These are phyloP conservation scores for Monochamus saltuarius DNA, from an alignment of 1,140 invertebrate genomes.

Conservation along the genomic window DNA sequence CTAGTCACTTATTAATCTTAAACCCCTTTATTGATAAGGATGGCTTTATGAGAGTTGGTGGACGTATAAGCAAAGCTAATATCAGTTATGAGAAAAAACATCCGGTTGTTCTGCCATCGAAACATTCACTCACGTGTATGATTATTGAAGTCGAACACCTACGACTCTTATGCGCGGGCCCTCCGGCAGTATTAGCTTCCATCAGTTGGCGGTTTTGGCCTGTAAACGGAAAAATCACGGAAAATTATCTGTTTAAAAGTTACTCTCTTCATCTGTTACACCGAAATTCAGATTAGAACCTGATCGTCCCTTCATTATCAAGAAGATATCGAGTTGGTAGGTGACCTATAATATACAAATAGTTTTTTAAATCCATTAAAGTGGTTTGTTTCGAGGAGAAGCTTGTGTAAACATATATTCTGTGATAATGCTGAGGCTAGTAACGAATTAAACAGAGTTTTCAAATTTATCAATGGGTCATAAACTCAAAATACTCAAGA, in stretches of 20 bases:
- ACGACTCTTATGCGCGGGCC: constrained; percentile 20
- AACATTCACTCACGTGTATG: constrained; percentile 22
- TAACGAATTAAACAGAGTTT: constrained; percentile 47
- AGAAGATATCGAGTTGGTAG: constrained; percentile 40
- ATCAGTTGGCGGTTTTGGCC: constrained; percentile 30
- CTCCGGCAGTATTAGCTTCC: constrained; percentile 12
- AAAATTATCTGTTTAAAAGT: constrained; percentile 32
- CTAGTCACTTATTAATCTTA: constrained; percentile 21
- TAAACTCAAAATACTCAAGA: constrained; percentile 41
- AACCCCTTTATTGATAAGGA: constrained; percentile 33
- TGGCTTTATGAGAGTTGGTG: constrained; percentile 39
- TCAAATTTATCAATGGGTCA: constrained; percentile 46
- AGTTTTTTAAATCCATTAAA: constrained; percentile 34
- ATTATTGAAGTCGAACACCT: constrained; percentile 25
- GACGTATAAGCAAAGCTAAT: constrained; percentile 34
- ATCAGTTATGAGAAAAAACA: constrained; percentile 27
- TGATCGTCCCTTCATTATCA: constrained; percentile 19
- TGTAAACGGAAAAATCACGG: constrained; percentile 23
- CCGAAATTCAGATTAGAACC: constrained; percentile 23
- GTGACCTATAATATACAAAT: constrained; percentile 31
- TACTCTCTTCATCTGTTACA: no score
- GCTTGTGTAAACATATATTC: constrained; percentile 28
- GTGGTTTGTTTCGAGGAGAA: constrained; percentile 38
- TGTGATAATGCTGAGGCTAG: constrained; percentile 35
- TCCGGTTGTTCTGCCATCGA: constrained; percentile 27